Base-by-base conservation (phyloP, 64 coral and sea anemone genomes). In the Astreopora myriophthalma region DNA sequence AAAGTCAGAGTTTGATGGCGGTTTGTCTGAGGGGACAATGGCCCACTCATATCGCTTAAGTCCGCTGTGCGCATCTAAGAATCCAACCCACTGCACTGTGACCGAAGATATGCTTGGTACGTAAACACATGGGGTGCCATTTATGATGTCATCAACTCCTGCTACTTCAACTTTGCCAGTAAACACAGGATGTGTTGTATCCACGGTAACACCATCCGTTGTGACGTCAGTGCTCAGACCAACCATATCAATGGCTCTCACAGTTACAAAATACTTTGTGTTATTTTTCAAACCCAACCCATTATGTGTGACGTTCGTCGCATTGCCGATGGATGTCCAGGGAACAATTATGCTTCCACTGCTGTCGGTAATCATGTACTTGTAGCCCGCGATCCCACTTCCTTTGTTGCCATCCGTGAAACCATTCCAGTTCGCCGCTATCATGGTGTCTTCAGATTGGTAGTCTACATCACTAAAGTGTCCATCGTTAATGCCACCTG, bases 371-470 rank as follows among this genome's bases (percentile, higher is more conserved):
- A 96, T 48, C 48, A 86, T 86, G 27, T 73, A 98, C 68, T 65
- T 92, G 34, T 98, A 98, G 38, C 92, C 96, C 8, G 65, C 73
- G 66, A 98, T 85, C 51, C 96, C 96, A 73, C 96, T 98, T 48
- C 96, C 96, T 76, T 81, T 95, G 80, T 1, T 48, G 0, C 93
- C 96, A 63, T 98, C 96, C 6, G 28, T 87, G 14, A 98, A 98
- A 6, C 93, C 96, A 48, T 95, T 87, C 96, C 96, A 98, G 49
- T 98, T 98, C 16, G 79, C 93, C 66, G 86, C 81, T 30, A 98
- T 71, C 25, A 19, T 49, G 29, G 73, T 90, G 22, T 70, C 60
- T 3, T 80, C 76, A 2, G 96, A 95, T 39, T 98, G 96, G 61
- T 89, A 92, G 65, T 98, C 81, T 3, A 95, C 77, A 48, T 98